Evolutionary conservation across 2,113 vertebrate genomes (phyloP).

Genomic region (Hystrix cristata): DNA sequence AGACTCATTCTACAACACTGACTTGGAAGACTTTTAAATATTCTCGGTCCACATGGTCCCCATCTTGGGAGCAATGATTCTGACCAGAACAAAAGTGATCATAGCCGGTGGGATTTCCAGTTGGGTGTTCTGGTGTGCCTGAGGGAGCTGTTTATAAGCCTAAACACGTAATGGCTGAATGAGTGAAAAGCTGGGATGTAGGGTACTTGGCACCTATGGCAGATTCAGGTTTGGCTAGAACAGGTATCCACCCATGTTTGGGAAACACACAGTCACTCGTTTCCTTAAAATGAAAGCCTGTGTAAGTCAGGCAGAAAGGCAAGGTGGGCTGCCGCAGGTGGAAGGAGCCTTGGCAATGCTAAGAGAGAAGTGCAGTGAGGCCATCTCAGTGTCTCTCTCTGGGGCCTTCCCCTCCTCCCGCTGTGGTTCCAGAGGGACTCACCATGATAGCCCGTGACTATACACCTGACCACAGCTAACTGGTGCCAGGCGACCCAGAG

Average conservation of each 20-base stretch:
- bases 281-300: neutral
- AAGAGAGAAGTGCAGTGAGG: neutral
- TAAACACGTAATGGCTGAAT: neutral
- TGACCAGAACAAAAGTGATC: neutral
- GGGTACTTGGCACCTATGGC: neutral
- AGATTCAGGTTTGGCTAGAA: neutral
- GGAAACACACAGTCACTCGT: neutral
- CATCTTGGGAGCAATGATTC: neutral
- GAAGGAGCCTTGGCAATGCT: neutral
- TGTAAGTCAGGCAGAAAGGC: neutral
- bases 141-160: slow-evolving; percentile 17
- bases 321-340: neutral
- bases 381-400: neutral
- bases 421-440: neutral
- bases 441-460: neutral
- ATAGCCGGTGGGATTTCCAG: neutral
- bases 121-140: neutral
- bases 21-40: slow-evolving; percentile 57
- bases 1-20: neutral
- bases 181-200: neutral
- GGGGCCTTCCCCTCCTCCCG: neutral
- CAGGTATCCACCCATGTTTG: slow-evolving; percentile 19
- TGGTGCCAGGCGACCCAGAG: neutral
- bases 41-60: neutral
- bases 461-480: neutral